phyloP scores from a whole-genome alignment of 2,888 invertebrate species.

The Melanargia galathea region DNA sequence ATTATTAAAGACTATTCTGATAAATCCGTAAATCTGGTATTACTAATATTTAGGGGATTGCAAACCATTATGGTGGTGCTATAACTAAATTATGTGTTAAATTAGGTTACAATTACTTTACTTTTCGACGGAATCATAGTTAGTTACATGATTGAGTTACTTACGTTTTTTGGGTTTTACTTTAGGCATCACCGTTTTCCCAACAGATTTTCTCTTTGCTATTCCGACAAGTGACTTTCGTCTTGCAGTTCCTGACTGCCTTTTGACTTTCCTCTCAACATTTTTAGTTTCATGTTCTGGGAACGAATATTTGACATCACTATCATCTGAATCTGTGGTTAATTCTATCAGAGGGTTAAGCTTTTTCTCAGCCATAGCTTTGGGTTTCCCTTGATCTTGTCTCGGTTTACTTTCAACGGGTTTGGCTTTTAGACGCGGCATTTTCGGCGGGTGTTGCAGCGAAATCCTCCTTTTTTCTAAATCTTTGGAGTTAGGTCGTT shows the following conservation, averaged over 20 bases:
- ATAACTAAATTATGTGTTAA: too few relatives aligned
- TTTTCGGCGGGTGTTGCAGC: slow-evolving; percentile 69
- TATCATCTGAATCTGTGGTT: slow-evolving; percentile 71
- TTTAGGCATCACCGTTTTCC: slow-evolving; percentile 51
- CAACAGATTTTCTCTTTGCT: slow-evolving; percentile 68
- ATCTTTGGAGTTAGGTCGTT: slow-evolving; percentile 69
- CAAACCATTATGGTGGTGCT: too few relatives aligned
- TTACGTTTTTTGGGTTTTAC: slow-evolving; percentile 68
- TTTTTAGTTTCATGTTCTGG: slow-evolving; percentile 49
- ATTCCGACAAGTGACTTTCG: slow-evolving; percentile 64
- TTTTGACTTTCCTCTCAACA: slow-evolving; percentile 46
- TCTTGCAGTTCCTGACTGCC: slow-evolving; percentile 58
- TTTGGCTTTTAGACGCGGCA: slow-evolving; percentile 65
- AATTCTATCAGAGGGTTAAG: slow-evolving; percentile 45
- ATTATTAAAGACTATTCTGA: too few relatives aligned
- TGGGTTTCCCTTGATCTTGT: slow-evolving; percentile 20
- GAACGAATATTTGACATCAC: slow-evolving; percentile 75
- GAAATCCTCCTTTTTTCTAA: slow-evolving; percentile 66
- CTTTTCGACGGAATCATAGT: not conserved
- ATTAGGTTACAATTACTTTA: too few relatives aligned
- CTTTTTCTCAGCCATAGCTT: slow-evolving; percentile 44
- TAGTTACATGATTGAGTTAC: slow-evolving; percentile 36
- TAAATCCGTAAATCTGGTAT: too few relatives aligned
- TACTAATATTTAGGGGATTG: too few relatives aligned
- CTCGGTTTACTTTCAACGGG: slow-evolving; percentile 49